Evolutionary conservation across 2,113 vertebrate genomes (phyloP).

Genomic region (Zeus faber): DNA sequence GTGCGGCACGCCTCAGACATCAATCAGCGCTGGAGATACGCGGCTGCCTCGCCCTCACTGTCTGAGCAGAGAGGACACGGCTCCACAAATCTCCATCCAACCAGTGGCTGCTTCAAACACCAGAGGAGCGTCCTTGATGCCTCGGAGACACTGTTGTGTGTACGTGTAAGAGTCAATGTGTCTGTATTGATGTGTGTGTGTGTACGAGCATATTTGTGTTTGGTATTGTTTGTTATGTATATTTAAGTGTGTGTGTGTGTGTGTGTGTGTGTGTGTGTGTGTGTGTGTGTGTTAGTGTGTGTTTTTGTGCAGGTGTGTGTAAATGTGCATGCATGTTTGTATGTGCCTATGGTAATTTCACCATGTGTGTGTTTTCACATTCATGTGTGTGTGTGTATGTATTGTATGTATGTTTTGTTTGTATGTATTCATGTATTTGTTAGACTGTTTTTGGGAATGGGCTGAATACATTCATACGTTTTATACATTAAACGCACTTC

Average conservation of each 20-base stretch:
- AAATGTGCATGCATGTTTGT: background rate
- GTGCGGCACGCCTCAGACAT: constrained; percentile 27
- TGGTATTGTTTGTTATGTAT: background rate
- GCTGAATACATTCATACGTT: too few relatives aligned
- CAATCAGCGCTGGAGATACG: constrained; percentile 39
- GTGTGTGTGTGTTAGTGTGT: background rate
- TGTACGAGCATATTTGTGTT: too few relatives aligned
- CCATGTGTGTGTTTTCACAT: background rate
- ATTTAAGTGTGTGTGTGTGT: background rate
- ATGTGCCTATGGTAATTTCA: background rate
- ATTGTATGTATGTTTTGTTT: background rate
- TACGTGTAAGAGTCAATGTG: constrained; percentile 1
- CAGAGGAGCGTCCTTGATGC: constrained; percentile 20
- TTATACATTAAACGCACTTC: too few relatives aligned
- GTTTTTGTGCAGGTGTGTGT: constrained; percentile 22
- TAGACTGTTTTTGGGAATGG: too few relatives aligned
- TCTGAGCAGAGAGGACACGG: constrained; percentile 48
- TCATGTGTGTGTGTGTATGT: constrained; percentile 8
- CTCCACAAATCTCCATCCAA: constrained; percentile 37
- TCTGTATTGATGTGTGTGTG: background rate
- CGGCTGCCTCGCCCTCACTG: constrained; percentile 31
- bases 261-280: background rate
- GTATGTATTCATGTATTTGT: too few relatives aligned
- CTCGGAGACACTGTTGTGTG: background rate
- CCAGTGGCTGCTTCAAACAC: constrained; percentile 18